phyloP scores from a whole-genome alignment of 1,140 invertebrate genomes.

The Drosophila sp. region DNA sequence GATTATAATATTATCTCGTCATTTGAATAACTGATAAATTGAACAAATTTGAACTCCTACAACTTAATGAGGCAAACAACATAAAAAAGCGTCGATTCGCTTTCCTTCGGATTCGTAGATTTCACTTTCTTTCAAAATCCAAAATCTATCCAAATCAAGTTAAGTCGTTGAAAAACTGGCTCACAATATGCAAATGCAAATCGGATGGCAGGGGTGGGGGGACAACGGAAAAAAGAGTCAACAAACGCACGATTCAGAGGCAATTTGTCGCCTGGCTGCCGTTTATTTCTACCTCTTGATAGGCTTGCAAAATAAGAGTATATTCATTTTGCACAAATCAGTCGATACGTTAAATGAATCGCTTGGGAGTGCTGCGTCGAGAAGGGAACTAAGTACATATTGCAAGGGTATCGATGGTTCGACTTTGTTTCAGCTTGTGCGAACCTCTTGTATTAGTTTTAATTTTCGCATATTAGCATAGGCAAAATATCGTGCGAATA shows the following conservation, averaged over 20 bases:
- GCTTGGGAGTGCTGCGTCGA: no score
- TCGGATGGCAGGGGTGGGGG: not conserved
- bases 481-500: conserved; percentile 60
- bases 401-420: not conserved
- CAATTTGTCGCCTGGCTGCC: conserved; percentile 66
- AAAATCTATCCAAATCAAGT: conserved; percentile 26
- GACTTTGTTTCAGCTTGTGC: not conserved
- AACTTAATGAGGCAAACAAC: conserved; percentile 61
- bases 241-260: conserved; percentile 66
- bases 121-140: conserved; percentile 64
- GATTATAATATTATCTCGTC: conserved; percentile 68
- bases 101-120: conserved; percentile 57
- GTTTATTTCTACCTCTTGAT: conserved; percentile 12
- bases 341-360: no score
- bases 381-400: not conserved
- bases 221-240: conserved; percentile 40
- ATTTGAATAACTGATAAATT: conserved; percentile 52
- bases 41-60: conserved; percentile 75
- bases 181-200: conserved; percentile 70
- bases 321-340: no score
- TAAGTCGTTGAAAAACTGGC: conserved; percentile 56
- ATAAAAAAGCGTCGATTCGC: conserved; percentile 43
- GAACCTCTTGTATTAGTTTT: conserved; percentile 1
- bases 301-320: not conserved
- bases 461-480: conserved; percentile 63